These are phyloP conservation scores for Zaprionus capensis DNA, from an alignment of 1,140 invertebrate species.

Conservation along the genomic window DNA sequence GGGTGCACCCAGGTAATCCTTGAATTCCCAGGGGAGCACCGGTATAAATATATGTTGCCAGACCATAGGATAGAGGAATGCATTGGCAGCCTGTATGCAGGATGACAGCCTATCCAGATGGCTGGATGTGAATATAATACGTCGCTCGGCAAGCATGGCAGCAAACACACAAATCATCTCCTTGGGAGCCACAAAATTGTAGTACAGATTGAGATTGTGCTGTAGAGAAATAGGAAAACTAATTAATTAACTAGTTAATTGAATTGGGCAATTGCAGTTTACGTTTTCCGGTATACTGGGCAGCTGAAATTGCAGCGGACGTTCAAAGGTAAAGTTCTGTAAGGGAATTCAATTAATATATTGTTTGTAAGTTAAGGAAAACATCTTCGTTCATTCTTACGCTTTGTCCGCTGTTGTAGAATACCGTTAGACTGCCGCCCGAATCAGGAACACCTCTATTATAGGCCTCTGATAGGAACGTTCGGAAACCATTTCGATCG, in stretches of 20 bases:
- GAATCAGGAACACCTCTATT: slow-evolving; percentile 87
- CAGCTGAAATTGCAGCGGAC: slow-evolving; percentile 91
- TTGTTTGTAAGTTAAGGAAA: slow-evolving; percentile 20
- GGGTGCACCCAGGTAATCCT: slow-evolving; percentile 95
- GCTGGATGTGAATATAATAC: slow-evolving; percentile 95
- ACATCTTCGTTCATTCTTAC: slow-evolving; percentile 78
- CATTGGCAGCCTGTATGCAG: slow-evolving; percentile 96
- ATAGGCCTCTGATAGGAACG: slow-evolving; percentile 89
- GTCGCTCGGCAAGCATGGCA: slow-evolving; percentile 95
- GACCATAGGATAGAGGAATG: slow-evolving; percentile 97
- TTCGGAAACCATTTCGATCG: slow-evolving; percentile 82
- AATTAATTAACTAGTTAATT: not conserved
- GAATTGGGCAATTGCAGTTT: slow-evolving; percentile 84
- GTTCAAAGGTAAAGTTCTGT: slow-evolving; percentile 90
- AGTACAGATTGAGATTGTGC: slow-evolving; percentile 98
- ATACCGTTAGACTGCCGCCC: slow-evolving; percentile 86
- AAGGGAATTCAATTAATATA: slow-evolving; percentile 73
- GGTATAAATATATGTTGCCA: slow-evolving; percentile 99
- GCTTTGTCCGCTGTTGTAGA: slow-evolving; percentile 86
- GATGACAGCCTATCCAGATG: slow-evolving; percentile 94
- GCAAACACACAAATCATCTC: slow-evolving; percentile 98
- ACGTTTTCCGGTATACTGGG: slow-evolving; percentile 98
- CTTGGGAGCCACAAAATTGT: slow-evolving; percentile 94
- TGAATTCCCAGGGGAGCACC: slow-evolving; percentile 92
- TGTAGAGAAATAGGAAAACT: slow-evolving; percentile 84